phyloP scores from a whole-genome alignment of 92 coral and sea anemone genomes.

The Siderastrea siderea region DNA sequence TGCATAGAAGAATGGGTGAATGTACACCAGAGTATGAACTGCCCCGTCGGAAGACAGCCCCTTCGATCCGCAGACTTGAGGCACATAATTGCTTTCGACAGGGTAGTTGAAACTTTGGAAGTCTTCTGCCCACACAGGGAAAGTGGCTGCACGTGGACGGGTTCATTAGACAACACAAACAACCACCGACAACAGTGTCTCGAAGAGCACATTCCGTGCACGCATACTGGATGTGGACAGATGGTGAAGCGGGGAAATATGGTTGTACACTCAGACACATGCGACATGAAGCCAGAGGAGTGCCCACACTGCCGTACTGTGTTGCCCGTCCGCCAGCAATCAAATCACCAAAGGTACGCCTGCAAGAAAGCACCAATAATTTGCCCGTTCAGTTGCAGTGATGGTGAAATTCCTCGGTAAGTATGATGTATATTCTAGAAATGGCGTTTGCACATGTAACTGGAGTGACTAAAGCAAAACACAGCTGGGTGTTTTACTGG shows the following conservation, averaged over 20 bases:
- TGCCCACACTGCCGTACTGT: background rate
- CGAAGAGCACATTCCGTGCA: background rate
- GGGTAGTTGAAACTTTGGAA: background rate
- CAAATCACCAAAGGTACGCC: too few species aligned
- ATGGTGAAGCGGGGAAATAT: background rate
- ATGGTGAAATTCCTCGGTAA: too few species aligned
- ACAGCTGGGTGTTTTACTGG: too few species aligned
- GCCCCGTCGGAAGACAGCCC: constrained; percentile 2
- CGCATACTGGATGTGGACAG: background rate
- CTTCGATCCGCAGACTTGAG: background rate
- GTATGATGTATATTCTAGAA: too few species aligned
- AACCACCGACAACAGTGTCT: background rate
- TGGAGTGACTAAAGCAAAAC: too few species aligned
- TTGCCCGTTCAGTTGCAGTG: too few species aligned
- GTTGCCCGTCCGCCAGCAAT: too few species aligned
- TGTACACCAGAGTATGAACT: background rate
- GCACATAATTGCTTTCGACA: constrained; percentile 5
- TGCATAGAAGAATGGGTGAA: background rate
- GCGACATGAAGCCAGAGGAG: background rate
- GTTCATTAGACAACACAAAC: background rate
- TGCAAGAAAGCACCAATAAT: too few species aligned
- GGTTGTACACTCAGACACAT: background rate
- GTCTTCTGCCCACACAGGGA: background rate
- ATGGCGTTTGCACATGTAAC: too few species aligned
- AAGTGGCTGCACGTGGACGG: background rate